phyloP scores from a whole-genome alignment of 1,140 invertebrate species.

The Trissolcus basalis region DNA sequence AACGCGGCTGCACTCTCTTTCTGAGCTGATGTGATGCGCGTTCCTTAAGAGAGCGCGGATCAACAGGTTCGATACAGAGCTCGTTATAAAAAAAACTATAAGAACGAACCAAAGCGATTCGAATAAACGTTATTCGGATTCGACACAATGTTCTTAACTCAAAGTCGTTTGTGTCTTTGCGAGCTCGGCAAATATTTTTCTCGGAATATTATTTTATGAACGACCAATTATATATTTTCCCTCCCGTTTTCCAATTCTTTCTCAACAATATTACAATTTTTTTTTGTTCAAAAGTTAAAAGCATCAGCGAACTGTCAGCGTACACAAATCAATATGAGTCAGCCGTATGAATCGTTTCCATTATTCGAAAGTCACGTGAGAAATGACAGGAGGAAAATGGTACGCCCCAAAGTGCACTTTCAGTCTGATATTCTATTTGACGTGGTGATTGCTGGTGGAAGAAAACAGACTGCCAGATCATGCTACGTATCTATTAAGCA shows the following conservation, averaged over 20 bases:
- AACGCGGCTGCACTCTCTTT: slow-evolving; percentile 22
- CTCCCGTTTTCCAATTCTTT: too few relatives aligned
- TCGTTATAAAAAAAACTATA: slow-evolving; percentile 22
- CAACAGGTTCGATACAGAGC: slow-evolving; percentile 50
- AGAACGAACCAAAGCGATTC: slow-evolving; percentile 28
- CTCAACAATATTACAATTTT: too few relatives aligned
- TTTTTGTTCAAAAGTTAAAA: too few relatives aligned
- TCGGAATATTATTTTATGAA: too few relatives aligned
- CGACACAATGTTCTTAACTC: background rate
- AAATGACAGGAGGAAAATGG: slow-evolving; percentile 15
- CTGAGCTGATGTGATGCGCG: slow-evolving; percentile 7
- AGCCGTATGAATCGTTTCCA: slow-evolving; percentile 11
- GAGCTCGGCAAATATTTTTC: too few relatives aligned
- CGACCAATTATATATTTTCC: too few relatives aligned
- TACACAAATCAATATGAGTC: slow-evolving; percentile 28
- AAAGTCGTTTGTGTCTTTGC: too few relatives aligned
- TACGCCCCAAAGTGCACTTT: slow-evolving; percentile 22
- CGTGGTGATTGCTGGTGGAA: slow-evolving; percentile 17
- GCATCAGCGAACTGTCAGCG: slow-evolving; percentile 12
- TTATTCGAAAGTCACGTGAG: slow-evolving; percentile 28
- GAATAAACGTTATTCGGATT: slow-evolving; percentile 17
- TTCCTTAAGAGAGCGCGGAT: slow-evolving; percentile 33
- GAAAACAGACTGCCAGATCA: slow-evolving; percentile 45
- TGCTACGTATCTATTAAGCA: slow-evolving; percentile 48
- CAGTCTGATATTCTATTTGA: slow-evolving; percentile 29